Conservation (phyloP, 2,113 vertebrate genomes). For the Hemiprocne comata region DNA sequence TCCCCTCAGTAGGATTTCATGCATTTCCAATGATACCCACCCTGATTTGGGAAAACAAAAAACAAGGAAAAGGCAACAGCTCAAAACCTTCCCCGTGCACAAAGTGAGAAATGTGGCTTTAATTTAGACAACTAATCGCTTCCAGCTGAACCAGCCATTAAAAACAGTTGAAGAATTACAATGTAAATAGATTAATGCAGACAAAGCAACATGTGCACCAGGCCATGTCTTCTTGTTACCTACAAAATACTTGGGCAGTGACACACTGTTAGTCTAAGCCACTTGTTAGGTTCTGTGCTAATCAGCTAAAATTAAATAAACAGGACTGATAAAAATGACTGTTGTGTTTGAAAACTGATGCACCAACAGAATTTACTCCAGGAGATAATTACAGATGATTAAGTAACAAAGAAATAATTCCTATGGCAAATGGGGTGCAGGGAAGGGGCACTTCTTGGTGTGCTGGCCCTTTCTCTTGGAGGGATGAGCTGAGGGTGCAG, state of each 20-base stretch:
- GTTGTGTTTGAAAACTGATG: slow-evolving; percentile 69
- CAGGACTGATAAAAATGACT: slow-evolving; percentile 57
- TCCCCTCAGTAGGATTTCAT: not conserved
- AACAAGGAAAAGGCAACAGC: slow-evolving; percentile 1
- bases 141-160: slow-evolving; percentile 68
- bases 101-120: slow-evolving; percentile 67
- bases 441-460: not conserved
- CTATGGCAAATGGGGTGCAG: not conserved
- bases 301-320: slow-evolving; percentile 71
- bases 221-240: slow-evolving; percentile 54
- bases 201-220: slow-evolving; percentile 64
- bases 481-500: not conserved
- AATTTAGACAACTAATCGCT: slow-evolving; percentile 64
- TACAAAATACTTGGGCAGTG: slow-evolving; percentile 63
- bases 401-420: slow-evolving; percentile 41
- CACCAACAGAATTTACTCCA: slow-evolving; percentile 56
- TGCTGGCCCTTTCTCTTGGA: not conserved
- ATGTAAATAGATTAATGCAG: slow-evolving; percentile 72
- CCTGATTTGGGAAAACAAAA: slow-evolving; percentile 21
- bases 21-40: not conserved
- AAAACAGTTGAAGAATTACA: slow-evolving; percentile 70
- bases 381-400: slow-evolving; percentile 58
- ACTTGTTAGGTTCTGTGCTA: slow-evolving; percentile 64
- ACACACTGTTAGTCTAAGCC: slow-evolving; percentile 66
- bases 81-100: not conserved